A percentile compares a stretch with the other conserved stretches of the same genome.
Conservation (phyloP, 2,113 vertebrate species). For the Triplophysa tibetana region DNA sequence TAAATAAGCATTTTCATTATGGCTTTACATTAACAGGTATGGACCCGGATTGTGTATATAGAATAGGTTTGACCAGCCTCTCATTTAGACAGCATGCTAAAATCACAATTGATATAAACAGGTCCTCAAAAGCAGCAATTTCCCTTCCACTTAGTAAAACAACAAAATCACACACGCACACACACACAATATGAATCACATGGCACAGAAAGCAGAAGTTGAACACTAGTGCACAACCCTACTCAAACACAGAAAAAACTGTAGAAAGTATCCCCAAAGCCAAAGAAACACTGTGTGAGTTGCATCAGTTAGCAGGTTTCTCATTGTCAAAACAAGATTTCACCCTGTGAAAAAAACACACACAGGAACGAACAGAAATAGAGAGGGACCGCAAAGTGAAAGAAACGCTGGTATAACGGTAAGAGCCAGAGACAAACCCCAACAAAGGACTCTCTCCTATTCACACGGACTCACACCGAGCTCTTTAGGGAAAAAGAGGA, state of each 20-base stretch:
- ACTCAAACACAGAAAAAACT: background rate
- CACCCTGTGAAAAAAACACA: constrained; percentile 1
- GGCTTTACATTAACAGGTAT: background rate
- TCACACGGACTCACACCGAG: constrained; percentile 15
- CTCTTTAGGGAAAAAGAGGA: constrained; percentile 32
- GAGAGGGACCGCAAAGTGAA: background rate
- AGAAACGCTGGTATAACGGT: background rate
- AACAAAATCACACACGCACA: background rate
- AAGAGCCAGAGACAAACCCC: background rate
- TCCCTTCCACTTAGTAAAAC: constrained; percentile 4
- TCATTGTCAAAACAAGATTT: constrained; percentile 12
- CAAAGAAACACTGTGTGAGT: background rate
- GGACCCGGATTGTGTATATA: no score
- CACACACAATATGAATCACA: background rate
- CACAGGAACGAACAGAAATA: background rate
- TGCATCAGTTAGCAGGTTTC: constrained; percentile 17
- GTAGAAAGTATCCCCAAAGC: background rate
- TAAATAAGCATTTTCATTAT: no score
- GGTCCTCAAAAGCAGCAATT: constrained; percentile 26
- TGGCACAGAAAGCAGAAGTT: background rate
- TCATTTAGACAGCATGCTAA: background rate
- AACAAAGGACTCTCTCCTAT: background rate
- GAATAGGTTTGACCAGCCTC: background rate
- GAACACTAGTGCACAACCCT: background rate
- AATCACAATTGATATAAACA: constrained; percentile 5